Evolutionary conservation across 1,140 invertebrate species (phyloP).

Genomic region (fruit fly (Drosophila melanogaster)): Release_6_plus_ISO1_MT NT_033779.5:20550001-20550500

Average conservation of each 20-base stretch:
- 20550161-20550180: background rate
- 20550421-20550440: slow-evolving; percentile 18
- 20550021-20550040: background rate
- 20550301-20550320: too few species aligned
- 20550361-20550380: background rate
- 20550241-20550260: too few species aligned
- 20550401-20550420: slow-evolving; percentile 30
- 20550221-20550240: too few species aligned
- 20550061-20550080: slow-evolving; percentile 61
- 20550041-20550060: slow-evolving; percentile 36
- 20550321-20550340: too few species aligned
- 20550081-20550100: slow-evolving; percentile 57
- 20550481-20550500: slow-evolving; percentile 37
- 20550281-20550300: too few species aligned
- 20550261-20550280: too few species aligned
- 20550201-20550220: too few species aligned
- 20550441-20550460: slow-evolving; percentile 23
- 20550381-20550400: slow-evolving; percentile 13
- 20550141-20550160: too few species aligned
- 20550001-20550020: background rate
- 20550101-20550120: slow-evolving; percentile 35
- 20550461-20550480: slow-evolving; percentile 15
- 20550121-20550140: background rate
- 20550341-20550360: too few species aligned
- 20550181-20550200: background rate